A percentile compares a stretch with the other conserved stretches of the same genome.
Conservation (phyloP, 2,113 vertebrate genomes). For the Hemibagrus wyckioides region DNA sequence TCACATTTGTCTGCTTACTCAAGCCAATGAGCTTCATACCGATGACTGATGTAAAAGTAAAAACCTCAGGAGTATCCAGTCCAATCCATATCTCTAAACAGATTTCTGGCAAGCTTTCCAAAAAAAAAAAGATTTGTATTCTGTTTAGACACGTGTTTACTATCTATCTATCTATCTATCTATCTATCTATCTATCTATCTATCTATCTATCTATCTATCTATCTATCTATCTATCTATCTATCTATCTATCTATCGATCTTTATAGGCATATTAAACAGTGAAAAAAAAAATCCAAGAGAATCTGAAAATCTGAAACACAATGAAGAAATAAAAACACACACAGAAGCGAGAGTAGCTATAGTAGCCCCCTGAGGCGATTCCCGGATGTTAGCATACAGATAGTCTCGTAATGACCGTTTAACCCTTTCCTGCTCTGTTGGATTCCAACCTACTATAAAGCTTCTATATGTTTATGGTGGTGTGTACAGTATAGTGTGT, state of each 20-base stretch:
- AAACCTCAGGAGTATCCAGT: neutral
- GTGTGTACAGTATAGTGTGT: neutral
- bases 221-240: no score
- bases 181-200: no score
- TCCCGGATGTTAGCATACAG: neutral
- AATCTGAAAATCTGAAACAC: neutral
- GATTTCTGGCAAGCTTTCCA: neutral
- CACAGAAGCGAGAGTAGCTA: neutral
- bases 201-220: no score
- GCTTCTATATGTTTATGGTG: neutral
- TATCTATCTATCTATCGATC: no score
- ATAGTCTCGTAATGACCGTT: neutral
- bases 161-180: no score
- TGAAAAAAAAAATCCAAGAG: neutral
- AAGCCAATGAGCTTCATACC: neutral
- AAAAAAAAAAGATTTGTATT: constrained; percentile 9
- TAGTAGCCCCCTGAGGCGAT: neutral
- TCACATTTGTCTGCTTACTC: neutral
- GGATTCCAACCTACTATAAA: neutral
- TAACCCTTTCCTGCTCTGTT: neutral
- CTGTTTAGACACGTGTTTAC: neutral
- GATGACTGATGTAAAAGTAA: neutral
- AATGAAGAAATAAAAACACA: neutral
- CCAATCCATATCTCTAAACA: neutral
- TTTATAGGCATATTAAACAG: neutral